Evolutionary conservation across 2,113 vertebrate genomes (phyloP), one percentile per base, ranked within the genome.

Genomic region (Barbus barbus): DNA sequence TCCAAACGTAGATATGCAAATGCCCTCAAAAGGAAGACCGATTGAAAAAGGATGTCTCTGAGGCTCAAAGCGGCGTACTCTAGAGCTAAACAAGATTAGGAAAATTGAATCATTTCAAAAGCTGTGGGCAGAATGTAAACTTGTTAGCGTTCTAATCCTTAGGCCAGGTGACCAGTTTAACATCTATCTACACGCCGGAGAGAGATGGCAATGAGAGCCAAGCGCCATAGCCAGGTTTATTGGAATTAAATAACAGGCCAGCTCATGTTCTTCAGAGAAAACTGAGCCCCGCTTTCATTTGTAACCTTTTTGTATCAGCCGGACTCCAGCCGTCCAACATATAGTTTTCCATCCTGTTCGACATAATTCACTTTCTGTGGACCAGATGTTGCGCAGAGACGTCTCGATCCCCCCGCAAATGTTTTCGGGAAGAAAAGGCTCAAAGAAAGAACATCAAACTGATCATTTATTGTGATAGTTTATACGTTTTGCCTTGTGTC

Each of bases 21-120:
- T 93, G 90, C 91, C 89, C 91, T 92, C 91, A 93, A 96, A 93
- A 91, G 90, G 75, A 78, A 89, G 79, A 83, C 87, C 84, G 86
- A 93, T 93, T 94, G 94, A 93, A 95, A 94, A 93, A 85, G 89
- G 90, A 91, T 72, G 83, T 75, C 79, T 82, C 38, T 69, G 91
- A 90, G 92, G 93, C 93, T 96, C 93, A 93, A 94, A 95, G 94
- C 94, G 87, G 90, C 91, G 90, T 93, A 94, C 93, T 94, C 91
- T 93, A 92, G 93, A 93, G 93, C 93, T 94, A 96, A 96, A 95
- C 91, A 94, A 94, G 93, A 95, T 95, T 95, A 95, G 92, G 92
- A 92, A 94, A 95, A 96, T 94, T 94, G 93, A 91, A 94, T 93
- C 92, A 93, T 95, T 93, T 94, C 91, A 92, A 92, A 95, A 93